Conservation (phyloP, 2,113 vertebrate genomes). For the Dicerorhinus sumatrensis region DNA sequence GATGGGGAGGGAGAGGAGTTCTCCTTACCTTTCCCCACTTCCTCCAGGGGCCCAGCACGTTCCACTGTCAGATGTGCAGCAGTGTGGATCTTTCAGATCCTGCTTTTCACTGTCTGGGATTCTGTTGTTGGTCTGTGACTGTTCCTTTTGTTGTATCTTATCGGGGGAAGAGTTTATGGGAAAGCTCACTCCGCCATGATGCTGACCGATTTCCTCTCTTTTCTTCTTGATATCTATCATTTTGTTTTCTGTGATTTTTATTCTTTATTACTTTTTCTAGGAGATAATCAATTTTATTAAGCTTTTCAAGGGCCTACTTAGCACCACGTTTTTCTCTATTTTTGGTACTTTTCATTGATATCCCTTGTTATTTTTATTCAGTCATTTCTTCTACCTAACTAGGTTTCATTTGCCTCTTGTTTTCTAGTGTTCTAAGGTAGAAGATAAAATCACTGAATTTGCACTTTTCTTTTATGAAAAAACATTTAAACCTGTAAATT, state of each 20-base stretch:
- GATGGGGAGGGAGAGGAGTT: too few relatives aligned
- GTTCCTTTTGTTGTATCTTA: too few relatives aligned
- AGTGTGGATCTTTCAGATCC: too few relatives aligned
- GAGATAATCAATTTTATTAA: not conserved
- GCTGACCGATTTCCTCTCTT: not conserved
- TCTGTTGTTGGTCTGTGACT: too few relatives aligned
- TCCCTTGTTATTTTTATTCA: not conserved
- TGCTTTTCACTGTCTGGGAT: too few relatives aligned
- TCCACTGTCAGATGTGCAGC: too few relatives aligned
- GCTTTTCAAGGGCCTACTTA: not conserved
- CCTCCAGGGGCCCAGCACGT: too few relatives aligned
- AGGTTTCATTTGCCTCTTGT: not conserved
- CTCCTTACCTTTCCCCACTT: too few relatives aligned
- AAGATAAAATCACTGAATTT: not conserved
- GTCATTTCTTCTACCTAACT: not conserved
- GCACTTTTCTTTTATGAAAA: not conserved
- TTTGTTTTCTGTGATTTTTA: not conserved
- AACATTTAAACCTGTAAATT: not conserved
- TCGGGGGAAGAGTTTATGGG: too few relatives aligned
- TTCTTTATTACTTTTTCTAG: not conserved
- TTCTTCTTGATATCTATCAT: not conserved
- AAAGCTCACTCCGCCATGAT: too few relatives aligned
- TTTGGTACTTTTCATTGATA: not conserved
- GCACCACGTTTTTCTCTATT: not conserved
- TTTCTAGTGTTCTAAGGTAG: not conserved